These are phyloP conservation scores for Keiferia lycopersicella DNA, from an alignment of 2,888 invertebrate species.

Conservation along the genomic window DNA sequence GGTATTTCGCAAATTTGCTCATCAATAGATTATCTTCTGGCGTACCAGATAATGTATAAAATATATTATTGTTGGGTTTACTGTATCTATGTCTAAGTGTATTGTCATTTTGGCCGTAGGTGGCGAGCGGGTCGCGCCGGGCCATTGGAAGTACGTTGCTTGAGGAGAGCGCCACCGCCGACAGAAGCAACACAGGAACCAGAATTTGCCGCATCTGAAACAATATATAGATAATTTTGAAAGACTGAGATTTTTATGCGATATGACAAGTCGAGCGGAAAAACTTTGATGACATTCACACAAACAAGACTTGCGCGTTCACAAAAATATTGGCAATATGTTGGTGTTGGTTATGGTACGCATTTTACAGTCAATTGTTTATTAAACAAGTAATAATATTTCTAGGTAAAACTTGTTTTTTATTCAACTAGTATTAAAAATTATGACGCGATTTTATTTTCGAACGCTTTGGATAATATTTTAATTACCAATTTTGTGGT, in stretches of 20 bases:
- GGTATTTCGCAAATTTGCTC: slow-evolving; percentile 40
- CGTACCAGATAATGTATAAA: slow-evolving; percentile 50
- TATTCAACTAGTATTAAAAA: too few relatives aligned
- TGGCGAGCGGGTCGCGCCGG: slow-evolving; percentile 42
- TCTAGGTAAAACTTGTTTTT: too few relatives aligned
- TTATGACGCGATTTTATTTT: too few relatives aligned
- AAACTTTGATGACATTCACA: too few relatives aligned
- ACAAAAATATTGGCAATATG: too few relatives aligned
- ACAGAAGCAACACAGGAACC: slow-evolving; percentile 61
- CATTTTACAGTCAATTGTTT: too few relatives aligned
- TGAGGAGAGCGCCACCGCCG: slow-evolving; percentile 63
- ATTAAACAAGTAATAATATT: too few relatives aligned
- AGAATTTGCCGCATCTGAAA: slow-evolving; percentile 69
- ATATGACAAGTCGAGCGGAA: too few relatives aligned
- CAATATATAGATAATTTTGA: slow-evolving; percentile 38
- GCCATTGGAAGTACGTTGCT: slow-evolving; percentile 66
- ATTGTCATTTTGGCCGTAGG: slow-evolving; percentile 64
- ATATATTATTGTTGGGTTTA: slow-evolving; percentile 54
- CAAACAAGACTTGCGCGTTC: too few relatives aligned
- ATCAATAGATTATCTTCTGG: slow-evolving; percentile 36
- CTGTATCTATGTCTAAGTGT: slow-evolving; percentile 58
- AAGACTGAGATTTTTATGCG: too few relatives aligned
- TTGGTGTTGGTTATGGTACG: too few relatives aligned
- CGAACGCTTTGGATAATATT: too few relatives aligned
- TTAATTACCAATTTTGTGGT: neutral